Evolutionary conservation across 2,797 vertebrate genomes (phyloP).

Genomic region (Notolabrus celidotus): DNA sequence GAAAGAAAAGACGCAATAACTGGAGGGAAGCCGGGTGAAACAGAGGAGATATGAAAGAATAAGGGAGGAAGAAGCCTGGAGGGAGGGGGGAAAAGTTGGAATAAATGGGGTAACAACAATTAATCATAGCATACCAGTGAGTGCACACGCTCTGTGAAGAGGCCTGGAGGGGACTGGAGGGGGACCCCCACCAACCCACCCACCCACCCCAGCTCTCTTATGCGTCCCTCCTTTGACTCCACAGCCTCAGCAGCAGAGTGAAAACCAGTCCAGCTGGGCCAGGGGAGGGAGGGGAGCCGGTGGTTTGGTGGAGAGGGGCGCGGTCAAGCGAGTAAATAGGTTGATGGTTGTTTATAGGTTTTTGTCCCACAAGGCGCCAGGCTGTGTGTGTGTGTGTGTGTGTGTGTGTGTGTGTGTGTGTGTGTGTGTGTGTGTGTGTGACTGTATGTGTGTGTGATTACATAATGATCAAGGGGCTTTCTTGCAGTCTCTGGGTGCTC

Average conservation of each 20-base stretch:
- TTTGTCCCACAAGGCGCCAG: constrained; percentile 40
- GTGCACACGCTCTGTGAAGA: constrained; percentile 43
- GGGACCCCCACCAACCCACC: constrained; percentile 22
- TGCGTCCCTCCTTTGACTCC: background rate
- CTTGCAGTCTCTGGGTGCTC: constrained; percentile 36
- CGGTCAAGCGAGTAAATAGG: constrained; percentile 53
- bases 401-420: too few relatives aligned
- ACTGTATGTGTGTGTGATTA: constrained; percentile 63
- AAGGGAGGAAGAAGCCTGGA: constrained; percentile 19
- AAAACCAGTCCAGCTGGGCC: constrained; percentile 5
- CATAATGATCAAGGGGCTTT: constrained; percentile 47
- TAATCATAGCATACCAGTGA: constrained; percentile 37
- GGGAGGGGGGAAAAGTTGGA: constrained; percentile 9
- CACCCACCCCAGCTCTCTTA: background rate
- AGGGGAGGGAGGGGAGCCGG: constrained; percentile 19
- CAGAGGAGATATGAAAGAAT: constrained; percentile 62
- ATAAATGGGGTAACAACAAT: constrained; percentile 61
- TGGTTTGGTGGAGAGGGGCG: background rate
- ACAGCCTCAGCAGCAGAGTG: constrained; percentile 4
- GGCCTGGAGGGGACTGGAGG: constrained; percentile 64
- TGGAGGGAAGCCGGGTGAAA: constrained; percentile 56
- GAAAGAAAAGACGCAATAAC: constrained; percentile 45
- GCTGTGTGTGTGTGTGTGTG: constrained; percentile 42
- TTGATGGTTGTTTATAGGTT: constrained; percentile 61
- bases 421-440: too few relatives aligned